Evolutionary conservation across 1,140 invertebrate genomes (phyloP).

Genomic region (Oedothorax gibbosus): DNA sequence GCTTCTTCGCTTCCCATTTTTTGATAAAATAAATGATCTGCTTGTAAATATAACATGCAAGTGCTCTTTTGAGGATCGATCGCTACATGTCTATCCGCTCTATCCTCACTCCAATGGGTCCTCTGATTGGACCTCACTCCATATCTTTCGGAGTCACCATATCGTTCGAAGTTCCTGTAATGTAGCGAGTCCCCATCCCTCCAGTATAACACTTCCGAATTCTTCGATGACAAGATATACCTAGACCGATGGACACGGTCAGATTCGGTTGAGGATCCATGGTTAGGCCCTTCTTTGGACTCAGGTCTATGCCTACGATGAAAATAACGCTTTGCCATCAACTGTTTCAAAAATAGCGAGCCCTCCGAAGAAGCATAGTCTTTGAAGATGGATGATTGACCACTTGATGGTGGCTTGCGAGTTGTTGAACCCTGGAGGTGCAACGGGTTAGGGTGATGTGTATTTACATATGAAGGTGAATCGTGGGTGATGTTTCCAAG

Average conservation of each 20-base stretch:
- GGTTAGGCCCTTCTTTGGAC: not conserved
- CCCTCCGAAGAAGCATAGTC: conserved; percentile 28
- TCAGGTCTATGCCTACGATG: conserved; percentile 7
- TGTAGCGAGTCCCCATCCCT: conserved; percentile 62
- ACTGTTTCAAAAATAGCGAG: conserved; percentile 14
- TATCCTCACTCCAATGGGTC: conserved; percentile 62
- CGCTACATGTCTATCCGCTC: conserved; percentile 73
- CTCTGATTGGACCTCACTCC: conserved; percentile 63
- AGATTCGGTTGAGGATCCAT: not conserved
- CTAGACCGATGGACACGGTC: conserved; percentile 26
- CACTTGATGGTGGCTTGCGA: not conserved
- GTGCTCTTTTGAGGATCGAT: conserved; percentile 80
- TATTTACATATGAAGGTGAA: conserved; percentile 50
- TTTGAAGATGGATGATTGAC: not conserved
- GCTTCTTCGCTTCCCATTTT: conserved; percentile 93
- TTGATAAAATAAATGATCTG: conserved; percentile 93
- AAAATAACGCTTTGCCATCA: conserved; percentile 25
- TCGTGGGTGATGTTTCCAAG: conserved; percentile 41
- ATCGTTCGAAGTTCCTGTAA: conserved; percentile 51
- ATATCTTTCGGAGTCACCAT: conserved; percentile 62
- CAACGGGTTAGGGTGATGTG: not conserved
- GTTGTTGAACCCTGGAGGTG: not conserved
- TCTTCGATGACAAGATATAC: not conserved
- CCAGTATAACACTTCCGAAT: conserved; percentile 43
- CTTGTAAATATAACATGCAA: conserved; percentile 93